Evolutionary conservation across 2,113 vertebrate species (phyloP).

Genomic region (Megalops atlanticus): DNA sequence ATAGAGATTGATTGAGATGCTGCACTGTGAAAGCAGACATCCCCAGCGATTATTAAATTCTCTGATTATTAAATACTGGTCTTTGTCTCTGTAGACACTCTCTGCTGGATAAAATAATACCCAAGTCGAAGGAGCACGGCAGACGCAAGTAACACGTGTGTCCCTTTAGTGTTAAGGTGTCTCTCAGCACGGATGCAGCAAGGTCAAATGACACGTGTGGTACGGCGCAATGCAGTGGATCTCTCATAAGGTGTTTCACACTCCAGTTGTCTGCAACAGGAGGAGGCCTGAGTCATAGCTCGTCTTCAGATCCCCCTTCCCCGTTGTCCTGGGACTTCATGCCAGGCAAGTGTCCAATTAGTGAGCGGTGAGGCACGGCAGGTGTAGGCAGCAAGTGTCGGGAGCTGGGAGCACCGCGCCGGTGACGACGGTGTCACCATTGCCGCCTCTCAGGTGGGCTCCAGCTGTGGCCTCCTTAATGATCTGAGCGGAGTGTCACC

Average conservation of each 20-base stretch:
- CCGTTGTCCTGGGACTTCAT: not conserved
- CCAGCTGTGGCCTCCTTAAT: not conserved
- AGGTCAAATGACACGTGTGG: not conserved
- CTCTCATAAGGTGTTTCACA: not conserved
- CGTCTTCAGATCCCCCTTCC: not conserved
- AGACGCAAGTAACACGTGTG: no score
- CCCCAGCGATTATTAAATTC: not conserved
- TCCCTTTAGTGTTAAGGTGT: not conserved
- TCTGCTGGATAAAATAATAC: no score
- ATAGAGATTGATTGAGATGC: not conserved
- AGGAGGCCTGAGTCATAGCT: not conserved
- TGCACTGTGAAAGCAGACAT: not conserved
- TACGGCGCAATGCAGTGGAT: not conserved
- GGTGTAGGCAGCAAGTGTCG: not conserved
- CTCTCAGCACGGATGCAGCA: not conserved
- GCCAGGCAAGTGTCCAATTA: not conserved
- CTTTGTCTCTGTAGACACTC: no score
- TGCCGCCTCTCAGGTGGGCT: not conserved
- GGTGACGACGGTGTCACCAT: not conserved
- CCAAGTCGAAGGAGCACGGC: no score
- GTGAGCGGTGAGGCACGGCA: not conserved
- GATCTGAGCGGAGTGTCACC: not conserved
- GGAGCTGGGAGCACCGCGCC: not conserved
- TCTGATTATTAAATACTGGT: no score
- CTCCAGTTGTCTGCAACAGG: not conserved